Evolutionary conservation across 2,797 vertebrate species (phyloP).

Genomic region (Sarcoramphus papa): DNA sequence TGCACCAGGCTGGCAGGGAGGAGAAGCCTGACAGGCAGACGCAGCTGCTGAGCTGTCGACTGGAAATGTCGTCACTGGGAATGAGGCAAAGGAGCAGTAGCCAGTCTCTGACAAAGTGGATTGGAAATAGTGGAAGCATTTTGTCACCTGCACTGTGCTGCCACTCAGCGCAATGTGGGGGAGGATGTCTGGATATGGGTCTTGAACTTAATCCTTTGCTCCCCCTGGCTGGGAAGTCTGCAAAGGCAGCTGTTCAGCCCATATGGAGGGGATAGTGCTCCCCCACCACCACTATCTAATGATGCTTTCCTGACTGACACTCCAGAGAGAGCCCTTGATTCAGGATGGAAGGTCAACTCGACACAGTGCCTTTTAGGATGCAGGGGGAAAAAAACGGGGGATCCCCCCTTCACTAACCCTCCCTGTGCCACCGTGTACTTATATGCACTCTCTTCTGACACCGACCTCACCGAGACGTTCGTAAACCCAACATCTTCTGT

Average conservation of each 20-base stretch:
- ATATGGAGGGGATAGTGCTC: slow-evolving; percentile 23
- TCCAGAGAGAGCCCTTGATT: slow-evolving; percentile 24
- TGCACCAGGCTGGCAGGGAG: slow-evolving; percentile 22
- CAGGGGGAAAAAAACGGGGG: neutral
- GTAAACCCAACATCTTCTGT: neutral
- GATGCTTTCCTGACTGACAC: slow-evolving; percentile 7
- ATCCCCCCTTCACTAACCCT: accelerated
- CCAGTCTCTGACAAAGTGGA: neutral
- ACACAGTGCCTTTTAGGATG: neutral
- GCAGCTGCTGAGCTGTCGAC: slow-evolving; percentile 57
- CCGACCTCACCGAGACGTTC: accelerated
- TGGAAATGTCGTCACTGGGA: slow-evolving; percentile 26
- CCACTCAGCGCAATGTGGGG: neutral
- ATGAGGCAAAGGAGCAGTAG: neutral
- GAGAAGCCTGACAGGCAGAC: slow-evolving; percentile 39
- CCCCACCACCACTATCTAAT: neutral
- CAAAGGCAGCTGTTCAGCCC: slow-evolving; percentile 52
- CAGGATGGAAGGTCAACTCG: slow-evolving; percentile 7
- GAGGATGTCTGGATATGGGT: neutral
- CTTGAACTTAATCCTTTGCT: slow-evolving; percentile 50
- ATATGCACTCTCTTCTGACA: neutral
- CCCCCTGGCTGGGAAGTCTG: neutral
- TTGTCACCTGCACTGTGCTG: neutral
- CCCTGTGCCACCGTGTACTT: neutral
- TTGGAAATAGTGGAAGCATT: slow-evolving; percentile 36